These are phyloP conservation scores for Hyperoplus immaculatus DNA, from an alignment of 2,797 vertebrate genomes.

Conservation along the genomic window DNA sequence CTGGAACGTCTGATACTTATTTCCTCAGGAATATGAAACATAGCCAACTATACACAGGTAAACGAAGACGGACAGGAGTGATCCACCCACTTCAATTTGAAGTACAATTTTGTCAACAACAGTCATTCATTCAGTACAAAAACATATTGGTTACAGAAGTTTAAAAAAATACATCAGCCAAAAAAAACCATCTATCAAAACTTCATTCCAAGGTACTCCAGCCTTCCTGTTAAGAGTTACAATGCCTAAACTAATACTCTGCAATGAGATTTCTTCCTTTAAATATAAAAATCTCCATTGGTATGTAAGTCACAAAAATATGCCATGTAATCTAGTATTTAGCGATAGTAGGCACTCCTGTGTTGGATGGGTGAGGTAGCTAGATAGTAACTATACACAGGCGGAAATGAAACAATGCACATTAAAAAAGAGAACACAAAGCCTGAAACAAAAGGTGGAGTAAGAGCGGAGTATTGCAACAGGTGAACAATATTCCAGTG, in stretches of 20 bases:
- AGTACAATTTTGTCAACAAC: conserved; percentile 86
- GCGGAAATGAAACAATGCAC: conserved; percentile 63
- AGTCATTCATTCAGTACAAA: conserved; percentile 82
- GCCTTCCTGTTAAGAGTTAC: conserved; percentile 74
- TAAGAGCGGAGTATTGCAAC: conserved; percentile 57
- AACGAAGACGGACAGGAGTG: conserved; percentile 70
- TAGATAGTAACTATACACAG: conserved; percentile 73
- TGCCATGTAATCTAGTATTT: conserved; percentile 68
- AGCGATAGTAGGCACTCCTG: conserved; percentile 81
- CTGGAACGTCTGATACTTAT: conserved; percentile 56
- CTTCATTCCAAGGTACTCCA: conserved; percentile 74
- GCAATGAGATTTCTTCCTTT: conserved; percentile 42
- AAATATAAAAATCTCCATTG: conserved; percentile 63
- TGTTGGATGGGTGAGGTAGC: conserved; percentile 82
- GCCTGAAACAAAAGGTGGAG: conserved; percentile 34
- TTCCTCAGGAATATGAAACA: conserved; percentile 77
- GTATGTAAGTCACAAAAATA: conserved; percentile 77
- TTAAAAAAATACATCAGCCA: conserved; percentile 78
- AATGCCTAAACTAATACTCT: conserved; percentile 63
- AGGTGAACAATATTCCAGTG: conserved; percentile 71
- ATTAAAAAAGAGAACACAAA: conserved; percentile 27
- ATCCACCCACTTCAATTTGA: conserved; percentile 91
- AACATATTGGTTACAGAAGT: conserved; percentile 82
- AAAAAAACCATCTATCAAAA: conserved; percentile 79
- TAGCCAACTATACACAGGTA: conserved; percentile 69